phyloP scores from a whole-genome alignment of 1,140 invertebrate species.

The Aphelinus certus region DNA sequence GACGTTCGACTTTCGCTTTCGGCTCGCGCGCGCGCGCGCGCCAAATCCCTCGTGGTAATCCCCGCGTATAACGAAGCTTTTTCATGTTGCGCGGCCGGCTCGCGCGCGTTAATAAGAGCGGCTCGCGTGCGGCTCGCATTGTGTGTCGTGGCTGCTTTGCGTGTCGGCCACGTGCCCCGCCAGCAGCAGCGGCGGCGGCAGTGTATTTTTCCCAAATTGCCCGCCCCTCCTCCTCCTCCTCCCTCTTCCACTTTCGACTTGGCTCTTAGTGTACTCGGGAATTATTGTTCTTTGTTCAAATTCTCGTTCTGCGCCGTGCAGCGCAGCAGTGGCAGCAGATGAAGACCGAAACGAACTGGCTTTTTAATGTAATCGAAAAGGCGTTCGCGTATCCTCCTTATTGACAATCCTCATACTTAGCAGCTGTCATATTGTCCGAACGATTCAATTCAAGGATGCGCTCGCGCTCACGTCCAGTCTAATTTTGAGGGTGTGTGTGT shows the following conservation, averaged over 20 bases:
- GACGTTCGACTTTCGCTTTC: constrained; percentile 34
- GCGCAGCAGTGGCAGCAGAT: too few species aligned
- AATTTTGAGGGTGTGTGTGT: constrained; percentile 8
- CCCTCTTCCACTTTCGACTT: too few species aligned
- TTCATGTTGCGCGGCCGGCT: constrained; percentile 45
- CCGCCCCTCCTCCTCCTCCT: constrained; percentile 29
- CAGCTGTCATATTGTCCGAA: constrained; percentile 20
- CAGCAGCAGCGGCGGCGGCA: too few species aligned
- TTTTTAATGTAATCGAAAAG: background rate
- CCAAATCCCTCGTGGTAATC: constrained; percentile 38
- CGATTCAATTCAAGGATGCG: constrained; percentile 24
- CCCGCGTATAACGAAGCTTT: constrained; percentile 44
- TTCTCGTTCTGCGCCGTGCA: too few species aligned
- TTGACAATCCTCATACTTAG: background rate
- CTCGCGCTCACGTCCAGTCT: background rate
- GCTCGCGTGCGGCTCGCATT: constrained; percentile 45
- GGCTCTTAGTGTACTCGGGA: too few species aligned
- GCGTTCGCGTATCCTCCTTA: background rate
- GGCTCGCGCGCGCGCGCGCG: background rate
- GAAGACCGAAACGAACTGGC: too few species aligned
- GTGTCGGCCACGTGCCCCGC: constrained; percentile 23
- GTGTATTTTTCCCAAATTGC: constrained; percentile 22
- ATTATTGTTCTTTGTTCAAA: too few species aligned
- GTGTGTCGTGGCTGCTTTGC: constrained; percentile 42
- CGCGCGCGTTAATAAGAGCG: constrained; percentile 39